phyloP scores from a whole-genome alignment of 2,113 vertebrate genomes.

The Python bivittatus region DNA sequence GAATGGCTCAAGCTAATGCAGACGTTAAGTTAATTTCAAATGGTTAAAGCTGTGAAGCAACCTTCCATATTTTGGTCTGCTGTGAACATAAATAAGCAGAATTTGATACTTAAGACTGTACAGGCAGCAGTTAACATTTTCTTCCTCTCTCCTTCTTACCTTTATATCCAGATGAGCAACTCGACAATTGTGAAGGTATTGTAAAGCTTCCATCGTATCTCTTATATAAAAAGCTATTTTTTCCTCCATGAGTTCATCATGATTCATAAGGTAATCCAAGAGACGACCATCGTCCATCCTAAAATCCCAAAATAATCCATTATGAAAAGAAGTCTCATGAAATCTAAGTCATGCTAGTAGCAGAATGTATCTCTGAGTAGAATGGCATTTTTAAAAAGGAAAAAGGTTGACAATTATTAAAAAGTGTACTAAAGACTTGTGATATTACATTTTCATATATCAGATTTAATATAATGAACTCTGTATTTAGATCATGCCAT shows the following conservation, averaged over 20 bases:
- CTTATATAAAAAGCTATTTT: constrained; percentile 93
- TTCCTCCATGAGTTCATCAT: constrained; percentile 96
- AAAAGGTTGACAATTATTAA: neutral
- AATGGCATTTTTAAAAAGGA: neutral
- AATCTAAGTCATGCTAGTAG: constrained; percentile 14
- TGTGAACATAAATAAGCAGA: neutral
- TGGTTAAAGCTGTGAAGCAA: neutral
- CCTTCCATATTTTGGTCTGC: neutral
- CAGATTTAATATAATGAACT: neutral
- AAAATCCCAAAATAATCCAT: constrained; percentile 46
- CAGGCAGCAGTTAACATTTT: neutral
- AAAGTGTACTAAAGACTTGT: neutral
- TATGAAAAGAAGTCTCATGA: neutral
- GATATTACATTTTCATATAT: neutral
- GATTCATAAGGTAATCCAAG: constrained; percentile 93
- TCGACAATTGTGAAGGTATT: constrained; percentile 95
- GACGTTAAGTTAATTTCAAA: neutral
- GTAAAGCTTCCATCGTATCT: constrained; percentile 91
- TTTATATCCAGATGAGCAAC: constrained; percentile 95
- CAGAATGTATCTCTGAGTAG: neutral
- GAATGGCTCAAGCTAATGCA: neutral
- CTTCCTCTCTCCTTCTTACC: constrained; percentile 71
- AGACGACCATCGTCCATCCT: constrained; percentile 93
- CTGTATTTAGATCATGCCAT: neutral
- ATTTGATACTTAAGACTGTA: neutral